Base-by-base conservation (phyloP, 2,888 invertebrate genomes). In the Tetrapedia diversipes region DNA sequence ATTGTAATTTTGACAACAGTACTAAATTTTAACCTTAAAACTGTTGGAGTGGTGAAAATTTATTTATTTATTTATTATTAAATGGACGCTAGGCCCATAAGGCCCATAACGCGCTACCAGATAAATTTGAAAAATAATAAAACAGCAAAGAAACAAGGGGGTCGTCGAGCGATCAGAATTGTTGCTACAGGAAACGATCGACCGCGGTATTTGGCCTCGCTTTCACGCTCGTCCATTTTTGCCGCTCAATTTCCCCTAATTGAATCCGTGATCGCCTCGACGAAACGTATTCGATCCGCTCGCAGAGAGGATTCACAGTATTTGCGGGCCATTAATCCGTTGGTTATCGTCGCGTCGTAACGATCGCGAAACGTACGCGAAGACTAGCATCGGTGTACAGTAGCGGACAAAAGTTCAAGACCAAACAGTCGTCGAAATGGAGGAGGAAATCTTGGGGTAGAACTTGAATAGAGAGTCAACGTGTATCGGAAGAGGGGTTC, bases 301-400 rank as follows among this genome's bases (percentile, higher is more conserved):
- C 3, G 56, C 11, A 27, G 54, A 29, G 45, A 22, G 53, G 39
- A 54, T 51, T 56, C 60, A 39, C 45, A 11, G 53, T 73, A 60
- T 66, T 76, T 60, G 51, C 60, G 19, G 61, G 2, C 66, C 56
- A 67, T 76, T 74, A 67, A 59, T 61, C 73, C 29, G 67, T 76
- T 61, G 24, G 54, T 32, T n/a, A 45, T 34, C 54, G 39, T 67
- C 61, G 37, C 49, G 19, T 34, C 43, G 39, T 66, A 67, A 74
- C 54, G 49, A 53, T 34, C 61, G 57, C 57, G 24, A 57, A n/a
- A n/a, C n/a, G 76, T 53, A 59, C 63, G 63, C 45, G 53, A 51
- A 61, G 66, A 37, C 41, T 22, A 45, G 63, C 34, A 32, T 24
- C 49, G 63, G 49, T 65, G 34, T 72, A 49, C 51, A 49, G 51